Evolutionary conservation across 1,140 invertebrate genomes (phyloP), one percentile per base, ranked within the genome.

Genomic region (Drosophila bocqueti): DNA sequence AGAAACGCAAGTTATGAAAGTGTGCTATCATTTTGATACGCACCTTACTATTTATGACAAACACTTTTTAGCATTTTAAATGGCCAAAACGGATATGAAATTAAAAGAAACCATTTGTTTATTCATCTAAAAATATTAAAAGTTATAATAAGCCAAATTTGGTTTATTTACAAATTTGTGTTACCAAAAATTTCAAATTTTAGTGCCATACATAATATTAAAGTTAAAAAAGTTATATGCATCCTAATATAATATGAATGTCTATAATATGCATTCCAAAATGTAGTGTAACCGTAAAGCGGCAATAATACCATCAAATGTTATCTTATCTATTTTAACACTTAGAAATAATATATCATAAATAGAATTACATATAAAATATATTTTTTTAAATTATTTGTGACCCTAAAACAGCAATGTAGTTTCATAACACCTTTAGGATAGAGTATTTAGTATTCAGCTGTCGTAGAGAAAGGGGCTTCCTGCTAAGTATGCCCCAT

Each of bases 401-500:
- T n/a, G 16, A 42, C 40, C 40, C 6, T n/a, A 9, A 18, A 43
- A 8, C 18, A 2, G 1, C 2, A 15, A 36, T 21, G 11, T 2
- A 54, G 31, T 54, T 7, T 13, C 18, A 54, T 9, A 21, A 21
- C 11, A 8, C 31, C 7, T 16, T 38, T 7, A 45, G 26, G 4
- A 15, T 13, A 45, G 26, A 1, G 38, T n/a, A 55, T 55, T 64
- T 55, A 16, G 8, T 13, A 52, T 55, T 64, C 38, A 43, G 38
- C 10, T 26, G 36, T 24, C 18, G 0, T 5, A 15, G 38, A 47
- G 24, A 38, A 7, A 13, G 43, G 31, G 4, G 36, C n/a, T 60
- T 16, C 24, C 52, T 21, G 18, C 62, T 61, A 24, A 62, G 21
- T 58, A 49, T 31, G 18, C 15, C 36, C 49, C 69, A 75, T 75